Evolutionary conservation across 2,113 vertebrate genomes (phyloP).

Genomic region (Chloroceryle aenea): DNA sequence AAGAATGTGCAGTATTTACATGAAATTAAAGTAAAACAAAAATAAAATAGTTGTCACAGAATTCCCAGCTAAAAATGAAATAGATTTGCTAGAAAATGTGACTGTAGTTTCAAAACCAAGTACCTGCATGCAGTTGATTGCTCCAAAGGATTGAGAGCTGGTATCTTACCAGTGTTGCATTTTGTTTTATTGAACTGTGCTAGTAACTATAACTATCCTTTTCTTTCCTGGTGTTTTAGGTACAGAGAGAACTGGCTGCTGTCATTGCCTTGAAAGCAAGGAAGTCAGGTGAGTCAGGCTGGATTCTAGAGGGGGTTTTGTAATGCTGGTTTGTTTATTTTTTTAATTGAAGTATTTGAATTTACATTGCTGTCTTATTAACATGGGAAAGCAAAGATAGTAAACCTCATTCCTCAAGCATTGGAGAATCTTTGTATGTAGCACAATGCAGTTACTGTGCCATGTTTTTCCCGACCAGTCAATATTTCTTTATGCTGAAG

Average conservation of each 20-base stretch:
- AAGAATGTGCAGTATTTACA: neutral
- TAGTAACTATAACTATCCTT: neutral
- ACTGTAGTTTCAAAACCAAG: neutral
- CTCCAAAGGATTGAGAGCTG: neutral
- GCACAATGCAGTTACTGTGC: neutral
- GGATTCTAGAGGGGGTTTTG: neutral
- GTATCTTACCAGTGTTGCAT: neutral
- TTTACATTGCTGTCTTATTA: neutral
- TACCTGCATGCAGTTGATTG: neutral
- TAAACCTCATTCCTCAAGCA: neutral
- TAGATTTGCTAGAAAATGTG: neutral
- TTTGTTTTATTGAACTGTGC: neutral
- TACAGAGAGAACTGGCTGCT: constrained; percentile 93
- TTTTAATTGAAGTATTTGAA: neutral
- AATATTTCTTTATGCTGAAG: neutral
- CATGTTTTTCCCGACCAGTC: neutral
- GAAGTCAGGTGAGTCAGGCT: constrained; percentile 88
- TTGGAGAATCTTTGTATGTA: neutral
- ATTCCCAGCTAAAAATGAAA: neutral
- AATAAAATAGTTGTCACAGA: neutral
- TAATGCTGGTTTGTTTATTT: neutral
- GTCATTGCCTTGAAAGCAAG: constrained; percentile 94
- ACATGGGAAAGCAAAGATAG: neutral
- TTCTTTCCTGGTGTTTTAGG: constrained; percentile 77
- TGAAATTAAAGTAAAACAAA: neutral